These are phyloP conservation scores for Strigamia transsilvanica DNA, from an alignment of 2,888 invertebrate species.

Conservation along the genomic window DNA sequence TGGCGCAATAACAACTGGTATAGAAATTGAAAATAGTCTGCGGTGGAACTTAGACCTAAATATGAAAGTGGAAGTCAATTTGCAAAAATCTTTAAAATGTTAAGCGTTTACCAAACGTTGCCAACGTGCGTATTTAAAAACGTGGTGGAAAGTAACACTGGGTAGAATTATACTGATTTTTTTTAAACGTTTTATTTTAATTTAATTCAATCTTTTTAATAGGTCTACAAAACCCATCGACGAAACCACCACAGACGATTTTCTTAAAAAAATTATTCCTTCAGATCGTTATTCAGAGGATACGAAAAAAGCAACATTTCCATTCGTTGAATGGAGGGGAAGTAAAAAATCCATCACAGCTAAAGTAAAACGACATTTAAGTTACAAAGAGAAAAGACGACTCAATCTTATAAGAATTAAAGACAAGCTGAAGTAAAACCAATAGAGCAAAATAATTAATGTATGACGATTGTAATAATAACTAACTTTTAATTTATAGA, in stretches of 20 bases:
- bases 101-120: not conserved
- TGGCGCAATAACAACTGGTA: too few species aligned
- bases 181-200: not conserved
- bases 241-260: not conserved
- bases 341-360: not conserved
- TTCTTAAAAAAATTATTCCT: not conserved
- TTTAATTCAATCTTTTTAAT: not conserved
- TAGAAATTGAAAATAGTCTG: too few species aligned
- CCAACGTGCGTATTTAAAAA: not conserved
- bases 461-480: not conserved
- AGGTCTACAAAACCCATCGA: not conserved
- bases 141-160: not conserved
- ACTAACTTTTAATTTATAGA: slow-evolving; percentile 59
- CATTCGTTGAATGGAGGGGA: not conserved
- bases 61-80: too few species aligned
- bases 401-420: not conserved
- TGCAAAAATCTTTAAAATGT: too few species aligned
- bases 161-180: not conserved
- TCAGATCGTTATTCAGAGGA: not conserved
- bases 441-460: not conserved
- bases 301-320: not conserved
- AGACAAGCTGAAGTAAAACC: not conserved
- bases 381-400: not conserved
- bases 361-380: not conserved
- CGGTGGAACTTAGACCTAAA: too few species aligned